Conservation (phyloP, 2,888 invertebrate genomes). For the Drosophila incognita region DNA sequence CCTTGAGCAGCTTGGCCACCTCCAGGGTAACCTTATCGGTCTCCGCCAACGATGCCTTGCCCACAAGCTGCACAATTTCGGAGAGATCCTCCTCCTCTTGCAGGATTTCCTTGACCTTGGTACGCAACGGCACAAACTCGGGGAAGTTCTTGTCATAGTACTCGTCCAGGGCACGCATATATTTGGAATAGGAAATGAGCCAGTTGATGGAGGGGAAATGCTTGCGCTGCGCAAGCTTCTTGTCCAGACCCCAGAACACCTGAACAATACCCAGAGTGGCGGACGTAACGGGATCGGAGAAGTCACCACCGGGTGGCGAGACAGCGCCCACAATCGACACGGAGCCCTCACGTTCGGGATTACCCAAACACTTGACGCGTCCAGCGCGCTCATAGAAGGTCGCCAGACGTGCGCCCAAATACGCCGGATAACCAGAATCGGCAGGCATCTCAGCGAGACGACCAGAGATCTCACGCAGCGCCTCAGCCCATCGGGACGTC, state of each 20-base stretch:
- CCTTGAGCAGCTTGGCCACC: slow-evolving; percentile 98
- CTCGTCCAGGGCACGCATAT: slow-evolving; percentile 98
- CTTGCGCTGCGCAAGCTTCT: slow-evolving; percentile 99
- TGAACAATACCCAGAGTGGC: slow-evolving; percentile 99
- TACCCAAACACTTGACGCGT: slow-evolving; percentile 97
- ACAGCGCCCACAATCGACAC: slow-evolving; percentile 99
- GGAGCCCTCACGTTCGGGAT: slow-evolving; percentile 98
- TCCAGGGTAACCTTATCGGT: slow-evolving; percentile 99
- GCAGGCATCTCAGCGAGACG: slow-evolving; percentile 99
- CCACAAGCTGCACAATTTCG: slow-evolving; percentile 99
- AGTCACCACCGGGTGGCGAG: slow-evolving; percentile 99
- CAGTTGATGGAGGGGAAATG: slow-evolving; percentile 99
- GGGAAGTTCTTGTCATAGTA: slow-evolving; percentile 99
- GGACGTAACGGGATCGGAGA: slow-evolving; percentile 99
- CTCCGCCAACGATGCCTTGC: slow-evolving; percentile 99
- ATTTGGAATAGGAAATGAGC: slow-evolving; percentile 99
- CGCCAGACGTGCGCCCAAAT: slow-evolving; percentile 98
- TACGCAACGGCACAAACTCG: slow-evolving; percentile 98
- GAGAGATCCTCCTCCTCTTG: slow-evolving; percentile 99
- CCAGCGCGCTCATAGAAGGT: slow-evolving; percentile 99
- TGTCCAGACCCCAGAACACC: slow-evolving; percentile 99
- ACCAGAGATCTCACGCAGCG: slow-evolving; percentile 97
- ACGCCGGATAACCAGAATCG: slow-evolving; percentile 99
- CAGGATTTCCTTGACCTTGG: slow-evolving; percentile 96
- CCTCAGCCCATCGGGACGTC: slow-evolving; percentile 99